Evolutionary conservation across 2,888 invertebrate genomes (phyloP).

Genomic region (Sepioteuthis lessoniana): DNA sequence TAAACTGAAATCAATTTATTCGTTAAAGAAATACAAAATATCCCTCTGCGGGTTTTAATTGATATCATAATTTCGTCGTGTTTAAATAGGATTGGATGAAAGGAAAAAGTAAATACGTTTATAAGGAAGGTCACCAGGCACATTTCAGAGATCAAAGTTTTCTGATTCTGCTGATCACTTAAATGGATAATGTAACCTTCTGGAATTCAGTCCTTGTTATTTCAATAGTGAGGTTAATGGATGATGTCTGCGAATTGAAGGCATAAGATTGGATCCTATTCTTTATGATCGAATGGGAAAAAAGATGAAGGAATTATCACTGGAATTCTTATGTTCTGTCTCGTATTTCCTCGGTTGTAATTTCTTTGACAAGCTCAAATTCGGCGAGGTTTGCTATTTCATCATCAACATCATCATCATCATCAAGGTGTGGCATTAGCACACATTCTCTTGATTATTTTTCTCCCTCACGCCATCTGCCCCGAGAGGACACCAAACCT

Average conservation of each 20-base stretch:
- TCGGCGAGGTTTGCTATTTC: too few relatives aligned
- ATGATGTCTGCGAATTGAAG: not conserved
- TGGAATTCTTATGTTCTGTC: not conserved
- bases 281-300: not conserved
- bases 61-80: not conserved
- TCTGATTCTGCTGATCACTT: not conserved
- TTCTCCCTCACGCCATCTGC: too few relatives aligned
- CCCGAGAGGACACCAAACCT: too few relatives aligned
- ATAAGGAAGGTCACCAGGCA: not conserved
- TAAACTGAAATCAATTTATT: not conserved
- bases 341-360: not conserved
- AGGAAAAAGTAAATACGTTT: not conserved
- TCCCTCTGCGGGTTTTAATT: not conserved
- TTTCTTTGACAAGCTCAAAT: not conserved
- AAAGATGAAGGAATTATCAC: not conserved
- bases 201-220: not conserved
- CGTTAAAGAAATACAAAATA: not conserved
- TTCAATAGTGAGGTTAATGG: not conserved
- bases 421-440: too few relatives aligned
- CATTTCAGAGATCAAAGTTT: not conserved
- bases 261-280: not conserved
- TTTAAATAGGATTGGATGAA: not conserved
- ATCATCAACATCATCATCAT: too few relatives aligned
- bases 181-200: not conserved
- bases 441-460: too few relatives aligned